Evolutionary conservation across 2,888 invertebrate genomes (phyloP), one percentile per base, ranked within the genome.

Genomic region (Epirrhoe alternata): DNA sequence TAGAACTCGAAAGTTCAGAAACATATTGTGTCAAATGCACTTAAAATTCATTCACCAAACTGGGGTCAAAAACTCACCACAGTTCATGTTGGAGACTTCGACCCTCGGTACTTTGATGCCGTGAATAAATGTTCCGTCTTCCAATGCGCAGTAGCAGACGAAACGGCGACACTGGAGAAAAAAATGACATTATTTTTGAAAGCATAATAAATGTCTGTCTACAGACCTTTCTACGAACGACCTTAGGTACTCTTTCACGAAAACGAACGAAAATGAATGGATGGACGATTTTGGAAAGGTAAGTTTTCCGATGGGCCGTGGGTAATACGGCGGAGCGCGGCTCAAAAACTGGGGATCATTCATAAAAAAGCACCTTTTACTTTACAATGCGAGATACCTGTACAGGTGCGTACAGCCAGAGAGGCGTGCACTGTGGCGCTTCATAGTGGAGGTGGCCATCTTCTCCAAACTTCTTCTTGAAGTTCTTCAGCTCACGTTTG

Each of bases 61-160:
- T n/a, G n/a, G n/a, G n/a, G n/a, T n/a, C n/a, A n/a, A n/a, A n/a
- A n/a, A 47, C 47, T 16, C 16, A 65, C 92, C 92, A 69, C 92
- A 92, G 57, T 92, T 92, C 92, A 92, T 92, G 64, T 90, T 92
- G 57, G 92, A 92, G 3, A 92, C 92, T 64, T 92, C 92, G 0
- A 89, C 88, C 0, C 90, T 70, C 0, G 92, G 92, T 0, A 92
- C 92, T 63, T 91, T 91, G 71, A 92, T 87, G 0, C 92, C 92
- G 42, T 84, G 67, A 12, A 92, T 89, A 54, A 83, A 74, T 0
- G 84, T 80, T 0, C 92, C 92, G 52, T 92, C 92, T 70, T 92
- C 92, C 55, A 92, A 68, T 0, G 92, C 83, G 68, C 92, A 92
- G 75, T 91, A 91, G 73, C 92, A 92, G 1, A 89, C 85, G 68